Conservation (phyloP, 2,113 vertebrate species). For the Xenus cinereus region DNA sequence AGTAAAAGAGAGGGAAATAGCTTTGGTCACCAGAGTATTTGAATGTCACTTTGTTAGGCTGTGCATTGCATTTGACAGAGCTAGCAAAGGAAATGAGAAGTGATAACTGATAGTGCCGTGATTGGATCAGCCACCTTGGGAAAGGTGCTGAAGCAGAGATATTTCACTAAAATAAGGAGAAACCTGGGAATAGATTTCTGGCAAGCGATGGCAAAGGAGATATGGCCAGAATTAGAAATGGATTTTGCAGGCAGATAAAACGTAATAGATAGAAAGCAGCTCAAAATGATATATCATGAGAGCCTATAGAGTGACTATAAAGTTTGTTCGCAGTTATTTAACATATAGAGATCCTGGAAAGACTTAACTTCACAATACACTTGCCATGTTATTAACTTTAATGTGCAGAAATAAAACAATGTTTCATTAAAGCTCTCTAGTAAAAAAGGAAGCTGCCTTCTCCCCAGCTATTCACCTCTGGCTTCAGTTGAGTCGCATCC, state of each 20-base stretch:
- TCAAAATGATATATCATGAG: slow-evolving; percentile 66
- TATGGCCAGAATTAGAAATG: slow-evolving; percentile 77
- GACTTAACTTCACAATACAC: slow-evolving; percentile 71
- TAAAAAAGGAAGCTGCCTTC: background rate
- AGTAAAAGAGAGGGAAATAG: background rate
- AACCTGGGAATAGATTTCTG: slow-evolving; percentile 75
- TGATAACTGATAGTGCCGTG: slow-evolving; percentile 71
- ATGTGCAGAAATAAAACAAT: slow-evolving; percentile 62
- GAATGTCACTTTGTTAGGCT: slow-evolving; percentile 68
- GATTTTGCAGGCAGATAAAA: slow-evolving; percentile 78
- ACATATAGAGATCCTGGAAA: slow-evolving; percentile 65
- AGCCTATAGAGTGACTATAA: slow-evolving; percentile 47
- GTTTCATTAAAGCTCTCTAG: slow-evolving; percentile 19
- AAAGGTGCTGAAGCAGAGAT: slow-evolving; percentile 80
- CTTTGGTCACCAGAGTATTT: slow-evolving; percentile 33
- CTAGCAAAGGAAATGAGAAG: slow-evolving; percentile 74
- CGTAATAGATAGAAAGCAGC: slow-evolving; percentile 66
- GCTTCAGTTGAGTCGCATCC: background rate
- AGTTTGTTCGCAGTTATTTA: slow-evolving; percentile 71
- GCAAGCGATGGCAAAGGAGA: slow-evolving; percentile 69
- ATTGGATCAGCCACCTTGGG: slow-evolving; percentile 80
- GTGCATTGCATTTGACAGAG: slow-evolving; percentile 64
- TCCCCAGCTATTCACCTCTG: background rate
- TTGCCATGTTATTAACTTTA: slow-evolving; percentile 47
- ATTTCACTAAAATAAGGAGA: slow-evolving; percentile 78